Evolutionary conservation across 2,113 vertebrate species (phyloP), one percentile per base, ranked within the genome.

Genomic region (Colaptes auratus): DNA sequence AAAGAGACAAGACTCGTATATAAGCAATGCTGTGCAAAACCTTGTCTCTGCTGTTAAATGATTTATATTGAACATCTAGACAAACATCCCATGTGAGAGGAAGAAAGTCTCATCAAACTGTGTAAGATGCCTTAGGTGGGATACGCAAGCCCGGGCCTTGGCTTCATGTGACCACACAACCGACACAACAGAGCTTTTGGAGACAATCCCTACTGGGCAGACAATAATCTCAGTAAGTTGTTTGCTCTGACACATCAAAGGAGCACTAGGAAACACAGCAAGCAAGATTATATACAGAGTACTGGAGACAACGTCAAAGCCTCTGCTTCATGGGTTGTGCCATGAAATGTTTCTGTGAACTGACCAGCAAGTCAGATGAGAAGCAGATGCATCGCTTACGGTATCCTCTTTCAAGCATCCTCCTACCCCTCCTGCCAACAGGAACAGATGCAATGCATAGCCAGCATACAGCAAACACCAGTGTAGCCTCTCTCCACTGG

Each of bases 401-500:
- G n/a, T 61, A 64, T 10, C 44, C 50, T 56, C 56, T 64, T 74
- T 35, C 56, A 33, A 21, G 7, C 2, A 65, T 9, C n/a, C 60
- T 53, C 63, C 48, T 27, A 12, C 19, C 61, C 31, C 59, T 73
- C 35, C 65, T 46, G 60, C 42, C n/a, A 67, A 10, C 0, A 6
- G 35, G 35, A 85, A 50, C 14, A 72, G 65, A 72, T 6, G 53
- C 42, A 35, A 28, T 2, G 31, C 1, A 16, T 1, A 27, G 82
- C 53, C 61, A 74, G 36, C 3, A 1, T 6, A 10, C 33, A 77
- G 66, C n/a, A 55, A 74, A 46, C 67, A 65, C 31, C n/a, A 73
- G 2, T 1, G n/a, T 2, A n/a, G 55, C 14, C 65, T 28, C 46
- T 79, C n/a, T 71, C 46, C 0, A 0, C 24, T 73, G 52, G 50